A percentile compares a stretch with the other conserved stretches of the same genome.
These are phyloP conservation scores for Myathropa florea DNA, from an alignment of 2,888 invertebrate genomes.

Conservation along the genomic window DNA sequence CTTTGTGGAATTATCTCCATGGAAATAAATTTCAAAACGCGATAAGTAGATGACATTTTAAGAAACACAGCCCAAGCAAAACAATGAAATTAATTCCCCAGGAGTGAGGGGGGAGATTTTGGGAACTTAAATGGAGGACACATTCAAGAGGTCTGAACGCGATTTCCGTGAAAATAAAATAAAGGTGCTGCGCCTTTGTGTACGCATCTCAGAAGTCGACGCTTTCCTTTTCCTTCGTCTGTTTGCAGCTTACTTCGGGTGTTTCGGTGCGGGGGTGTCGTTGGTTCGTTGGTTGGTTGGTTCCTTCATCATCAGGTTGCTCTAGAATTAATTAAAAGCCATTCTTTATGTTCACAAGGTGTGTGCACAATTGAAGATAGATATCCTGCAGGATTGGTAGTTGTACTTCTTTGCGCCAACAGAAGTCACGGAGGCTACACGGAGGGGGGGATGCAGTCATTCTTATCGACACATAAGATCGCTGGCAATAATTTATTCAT, in stretches of 20 bases:
- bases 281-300: constrained; percentile 8
- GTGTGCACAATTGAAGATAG: constrained; percentile 68
- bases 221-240: constrained; percentile 18
- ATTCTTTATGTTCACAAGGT: constrained; percentile 70
- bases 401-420: constrained; percentile 16
- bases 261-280: not conserved
- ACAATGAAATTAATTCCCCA: constrained; percentile 47
- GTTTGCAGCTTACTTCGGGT: not conserved
- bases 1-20: constrained; percentile 69
- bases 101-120: not conserved
- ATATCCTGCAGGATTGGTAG: constrained; percentile 53
- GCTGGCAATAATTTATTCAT: constrained; percentile 68
- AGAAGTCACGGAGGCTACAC: not conserved
- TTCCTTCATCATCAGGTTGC: constrained; percentile 66
- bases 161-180: constrained; percentile 45
- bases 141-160: not conserved
- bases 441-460: not conserved
- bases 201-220: constrained; percentile 56
- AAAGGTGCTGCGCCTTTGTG: constrained; percentile 53
- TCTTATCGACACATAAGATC: constrained; percentile 66
- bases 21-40: constrained; percentile 70
- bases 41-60: constrained; percentile 70
- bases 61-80: constrained; percentile 60
- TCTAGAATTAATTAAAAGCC: constrained; percentile 70
- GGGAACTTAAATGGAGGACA: constrained; percentile 20